A percentile compares a stretch with the other conserved stretches of the same genome.
Conservation (phyloP, 2,113 vertebrate species). For the Forbesichthys papilliferus region DNA sequence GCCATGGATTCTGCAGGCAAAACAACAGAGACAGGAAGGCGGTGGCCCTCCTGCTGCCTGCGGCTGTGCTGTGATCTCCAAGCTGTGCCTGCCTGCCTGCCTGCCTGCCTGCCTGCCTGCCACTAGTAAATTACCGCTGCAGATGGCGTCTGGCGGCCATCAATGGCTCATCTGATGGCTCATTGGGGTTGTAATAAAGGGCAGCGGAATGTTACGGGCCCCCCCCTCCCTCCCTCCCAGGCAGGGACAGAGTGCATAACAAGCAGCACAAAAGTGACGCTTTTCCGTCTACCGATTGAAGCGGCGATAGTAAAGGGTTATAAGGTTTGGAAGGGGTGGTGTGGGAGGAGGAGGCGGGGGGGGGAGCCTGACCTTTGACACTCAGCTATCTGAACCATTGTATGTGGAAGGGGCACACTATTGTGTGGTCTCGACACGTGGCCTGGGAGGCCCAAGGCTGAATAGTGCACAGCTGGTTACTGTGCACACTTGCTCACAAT, state of each 20-base stretch:
- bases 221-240: conserved; percentile 45
- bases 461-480: conserved; percentile 75
- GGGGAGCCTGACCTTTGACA: conserved; percentile 71
- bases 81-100: conserved; percentile 50
- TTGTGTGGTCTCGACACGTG: conserved; percentile 74
- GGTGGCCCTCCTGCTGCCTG: conserved; percentile 50
- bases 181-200: conserved; percentile 66
- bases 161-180: conserved; percentile 73
- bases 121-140: conserved; percentile 69
- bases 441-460: conserved; percentile 63
- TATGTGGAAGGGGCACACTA: conserved; percentile 61
- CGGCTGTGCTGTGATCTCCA: conserved; percentile 44
- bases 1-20: conserved; percentile 26
- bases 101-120: conserved; percentile 44
- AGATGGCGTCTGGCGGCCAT: conserved; percentile 73
- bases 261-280: conserved; percentile 63
- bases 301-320: conserved; percentile 58
- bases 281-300: conserved; percentile 60
- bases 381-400: conserved; percentile 67
- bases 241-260: conserved; percentile 67
- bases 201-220: conserved; percentile 69
- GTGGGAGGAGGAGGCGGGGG: conserved; percentile 21
- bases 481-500: conserved; percentile 73
- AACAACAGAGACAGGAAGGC: conserved; percentile 24
- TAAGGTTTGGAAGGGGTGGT: conserved; percentile 17